Evolutionary conservation across 2,113 vertebrate genomes (phyloP), one percentile per base, ranked within the genome.

Genomic region (Cyanoderma ruficeps): DNA sequence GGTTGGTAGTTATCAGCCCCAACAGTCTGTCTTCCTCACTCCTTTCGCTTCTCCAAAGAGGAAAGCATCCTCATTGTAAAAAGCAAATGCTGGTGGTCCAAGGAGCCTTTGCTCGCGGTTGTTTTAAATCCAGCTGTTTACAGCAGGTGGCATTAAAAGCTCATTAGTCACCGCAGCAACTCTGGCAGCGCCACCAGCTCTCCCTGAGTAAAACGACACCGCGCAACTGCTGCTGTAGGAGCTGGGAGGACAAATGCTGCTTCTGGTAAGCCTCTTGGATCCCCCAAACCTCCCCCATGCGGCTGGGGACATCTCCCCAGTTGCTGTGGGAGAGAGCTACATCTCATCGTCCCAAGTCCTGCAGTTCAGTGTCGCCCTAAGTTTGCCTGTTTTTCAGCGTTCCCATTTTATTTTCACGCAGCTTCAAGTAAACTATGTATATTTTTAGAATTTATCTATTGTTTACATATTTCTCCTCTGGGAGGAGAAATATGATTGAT

Each of bases 61-160:
- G 56, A 90, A 90, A 55, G 21, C 33, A 47, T 60, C 72, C 41
- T 80, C 10, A 3, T 6, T 6, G 24, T 15, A 46, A 37, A 61
- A 77, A 52, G 7, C 27, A 83, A 72, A 59, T 6, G 27, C 6
- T 70, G 28, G 42, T 59, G 50, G 20, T 67, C 68, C 50, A 8
- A 77, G 63, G 22, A 31, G 23, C 22, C 49, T 10, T 65, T 50
- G 52, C 46, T 72, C 11, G 4, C 4, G 42, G 25, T 52, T 69
- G 79, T 56, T 93, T 88, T 46, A 83, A 70, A 94, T 46, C 88
- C 90, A 90, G 93, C 59, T 90, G 82, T 90, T 95, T 83, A 30
- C 82, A 92, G 92, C 59, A 90, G 90, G 82, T 70, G 71, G 56
- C 85, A 90, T 93, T 75, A 75, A 92, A 94, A 90, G 24, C 78